A percentile compares a stretch with the other conserved stretches of the same genome.
These are phyloP conservation scores for Ephestia elutella DNA, from an alignment of 1,140 invertebrate species.

Conservation along the genomic window DNA sequence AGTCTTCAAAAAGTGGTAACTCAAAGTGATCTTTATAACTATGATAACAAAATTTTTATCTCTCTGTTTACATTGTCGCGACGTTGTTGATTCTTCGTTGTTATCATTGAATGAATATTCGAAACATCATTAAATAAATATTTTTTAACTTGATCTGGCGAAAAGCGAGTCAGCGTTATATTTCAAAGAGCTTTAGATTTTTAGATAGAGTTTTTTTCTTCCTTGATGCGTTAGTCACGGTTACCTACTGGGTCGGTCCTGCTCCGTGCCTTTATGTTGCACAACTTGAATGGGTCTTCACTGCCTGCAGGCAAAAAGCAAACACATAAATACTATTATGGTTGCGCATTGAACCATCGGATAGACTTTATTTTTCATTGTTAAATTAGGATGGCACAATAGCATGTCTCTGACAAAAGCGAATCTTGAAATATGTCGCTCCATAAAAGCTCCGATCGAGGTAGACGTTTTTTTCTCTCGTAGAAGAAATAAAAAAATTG, in stretches of 20 bases:
- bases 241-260: slow-evolving; percentile 55
- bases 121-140: not conserved
- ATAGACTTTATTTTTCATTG: slow-evolving; percentile 62
- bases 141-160: slow-evolving; percentile 6
- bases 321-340: slow-evolving; percentile 61
- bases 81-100: slow-evolving; percentile 35
- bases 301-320: slow-evolving; percentile 59
- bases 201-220: slow-evolving; percentile 30
- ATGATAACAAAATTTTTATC: slow-evolving; percentile 58
- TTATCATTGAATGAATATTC: slow-evolving; percentile 6
- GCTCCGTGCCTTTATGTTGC: slow-evolving; percentile 56
- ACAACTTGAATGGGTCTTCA: slow-evolving; percentile 56
- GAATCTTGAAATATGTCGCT: slow-evolving; percentile 51
- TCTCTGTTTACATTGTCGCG: slow-evolving; percentile 54
- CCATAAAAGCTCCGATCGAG: slow-evolving; percentile 34
- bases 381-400: slow-evolving; percentile 56
- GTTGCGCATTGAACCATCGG: slow-evolving; percentile 57
- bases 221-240: slow-evolving; percentile 57
- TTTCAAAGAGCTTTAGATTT: slow-evolving; percentile 2
- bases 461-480: slow-evolving; percentile 30
- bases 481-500: slow-evolving; percentile 16
- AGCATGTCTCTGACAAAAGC: slow-evolving; percentile 51
- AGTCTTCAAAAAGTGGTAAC: slow-evolving; percentile 38
- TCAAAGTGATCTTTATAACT: slow-evolving; percentile 28
- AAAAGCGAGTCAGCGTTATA: slow-evolving; percentile 40